These are phyloP conservation scores for Caenorhabditis parvicauda DNA, from an alignment of 2,888 invertebrate species.

Conservation along the genomic window DNA sequence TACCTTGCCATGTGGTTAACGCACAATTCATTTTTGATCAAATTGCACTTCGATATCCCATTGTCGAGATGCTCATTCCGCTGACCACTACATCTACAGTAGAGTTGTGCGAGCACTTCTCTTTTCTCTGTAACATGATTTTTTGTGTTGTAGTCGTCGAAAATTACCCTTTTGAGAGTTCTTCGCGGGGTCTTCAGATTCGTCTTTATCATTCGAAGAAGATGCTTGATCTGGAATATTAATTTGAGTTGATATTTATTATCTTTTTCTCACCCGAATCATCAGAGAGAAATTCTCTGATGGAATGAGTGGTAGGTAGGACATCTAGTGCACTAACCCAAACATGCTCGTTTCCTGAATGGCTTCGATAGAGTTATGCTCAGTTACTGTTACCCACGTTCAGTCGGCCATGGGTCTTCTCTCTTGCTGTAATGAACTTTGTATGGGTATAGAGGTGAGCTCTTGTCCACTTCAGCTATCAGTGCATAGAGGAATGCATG, in stretches of 20 bases:
- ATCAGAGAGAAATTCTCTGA: too few relatives aligned
- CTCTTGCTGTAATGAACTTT: slow-evolving; percentile 10
- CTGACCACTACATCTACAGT: background rate
- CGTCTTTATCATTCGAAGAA: too few relatives aligned
- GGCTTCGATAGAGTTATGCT: background rate
- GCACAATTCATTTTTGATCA: slow-evolving; percentile 8
- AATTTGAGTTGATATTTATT: too few relatives aligned
- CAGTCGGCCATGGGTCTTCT: slow-evolving; percentile 6
- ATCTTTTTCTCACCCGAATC: too few relatives aligned
- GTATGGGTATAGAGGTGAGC: slow-evolving; percentile 12
- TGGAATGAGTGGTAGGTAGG: slow-evolving; percentile 6
- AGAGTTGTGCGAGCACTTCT: background rate
- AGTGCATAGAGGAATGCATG: slow-evolving; percentile 2
- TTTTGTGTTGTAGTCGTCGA: too few relatives aligned
- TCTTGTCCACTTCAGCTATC: slow-evolving; percentile 8
- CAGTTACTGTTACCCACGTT: slow-evolving; percentile 4
- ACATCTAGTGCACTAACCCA: slow-evolving; percentile 14
- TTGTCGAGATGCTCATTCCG: background rate
- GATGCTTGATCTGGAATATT: too few relatives aligned
- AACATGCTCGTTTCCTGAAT: slow-evolving; percentile 3
- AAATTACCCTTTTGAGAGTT: background rate
- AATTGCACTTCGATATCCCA: background rate
- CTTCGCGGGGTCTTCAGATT: too few relatives aligned
- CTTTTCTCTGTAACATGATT: background rate
- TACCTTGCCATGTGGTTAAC: slow-evolving; percentile 8